Conservation (phyloP, 2,113 vertebrate genomes). For the Percina caprodes region DNA sequence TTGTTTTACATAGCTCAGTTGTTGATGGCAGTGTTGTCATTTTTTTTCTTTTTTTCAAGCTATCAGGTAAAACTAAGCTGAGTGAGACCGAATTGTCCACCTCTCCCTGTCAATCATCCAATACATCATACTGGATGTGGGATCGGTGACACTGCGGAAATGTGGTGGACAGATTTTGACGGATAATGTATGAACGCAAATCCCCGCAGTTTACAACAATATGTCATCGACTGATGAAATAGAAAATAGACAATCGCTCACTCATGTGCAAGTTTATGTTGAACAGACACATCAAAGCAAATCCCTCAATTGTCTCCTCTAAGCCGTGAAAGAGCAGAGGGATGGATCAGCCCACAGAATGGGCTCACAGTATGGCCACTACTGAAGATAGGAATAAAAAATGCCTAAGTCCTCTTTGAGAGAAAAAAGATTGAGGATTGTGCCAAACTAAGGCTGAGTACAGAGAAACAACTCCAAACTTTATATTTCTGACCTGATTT, state of each 20-base stretch:
- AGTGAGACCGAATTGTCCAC: slow-evolving; percentile 14
- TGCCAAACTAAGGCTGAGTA: slow-evolving; percentile 1
- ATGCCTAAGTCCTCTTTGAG: slow-evolving; percentile 42
- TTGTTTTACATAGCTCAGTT: slow-evolving; percentile 9
- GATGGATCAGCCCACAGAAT: slow-evolving; percentile 58
- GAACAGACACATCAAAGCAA: slow-evolving; percentile 55
- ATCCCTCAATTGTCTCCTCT: slow-evolving; percentile 59
- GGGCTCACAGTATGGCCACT: slow-evolving; percentile 34
- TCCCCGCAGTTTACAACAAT: slow-evolving; percentile 25
- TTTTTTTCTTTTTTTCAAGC: slow-evolving; percentile 8
- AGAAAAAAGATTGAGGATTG: slow-evolving; percentile 37
- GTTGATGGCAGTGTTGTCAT: neutral
- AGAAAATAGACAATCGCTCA: slow-evolving; percentile 21
- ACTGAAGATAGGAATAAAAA: slow-evolving; percentile 38
- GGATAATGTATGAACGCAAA: slow-evolving; percentile 18
- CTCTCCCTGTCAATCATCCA: slow-evolving; percentile 28
- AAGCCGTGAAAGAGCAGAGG: slow-evolving; percentile 54
- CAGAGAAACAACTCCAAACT: slow-evolving; percentile 9
- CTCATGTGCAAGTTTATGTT: slow-evolving; percentile 58
- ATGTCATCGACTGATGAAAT: slow-evolving; percentile 12
- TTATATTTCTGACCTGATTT: slow-evolving; percentile 8
- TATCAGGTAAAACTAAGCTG: slow-evolving; percentile 13
- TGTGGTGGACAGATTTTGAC: slow-evolving; percentile 41
- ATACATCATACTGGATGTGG: neutral
- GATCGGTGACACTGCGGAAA: slow-evolving; percentile 30